A percentile compares a stretch with the other conserved stretches of the same genome.
phyloP scores from a whole-genome alignment of 1,140 invertebrate species.

The Anastrepha ludens region DNA sequence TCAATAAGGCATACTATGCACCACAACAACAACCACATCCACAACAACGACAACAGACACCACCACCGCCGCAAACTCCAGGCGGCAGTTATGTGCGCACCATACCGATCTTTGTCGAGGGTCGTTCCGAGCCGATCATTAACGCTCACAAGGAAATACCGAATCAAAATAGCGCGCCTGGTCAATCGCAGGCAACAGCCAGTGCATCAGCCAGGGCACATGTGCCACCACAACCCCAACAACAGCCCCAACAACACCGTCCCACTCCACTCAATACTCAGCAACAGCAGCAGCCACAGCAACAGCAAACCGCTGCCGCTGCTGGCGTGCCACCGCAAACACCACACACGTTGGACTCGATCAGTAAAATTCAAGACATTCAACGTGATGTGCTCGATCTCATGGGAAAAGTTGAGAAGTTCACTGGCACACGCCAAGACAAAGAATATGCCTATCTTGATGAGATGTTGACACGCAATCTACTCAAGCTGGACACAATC shows the following conservation, averaged over 20 bases:
- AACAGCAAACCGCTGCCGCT: conserved; percentile 61
- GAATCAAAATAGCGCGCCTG: conserved; percentile 70
- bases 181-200: conserved; percentile 67
- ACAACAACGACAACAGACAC: conserved; percentile 67
- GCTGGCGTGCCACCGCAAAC: conserved; percentile 71
- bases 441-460: conserved; percentile 93
- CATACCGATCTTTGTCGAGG: conserved; percentile 92
- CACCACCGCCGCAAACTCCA: conserved; percentile 67
- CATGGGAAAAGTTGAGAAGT: conserved; percentile 85
- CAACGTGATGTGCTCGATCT: conserved; percentile 87
- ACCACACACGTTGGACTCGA: conserved; percentile 79
- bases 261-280: conserved; percentile 65
- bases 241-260: conserved; percentile 63
- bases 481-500: conserved; percentile 93
- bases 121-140: conserved; percentile 84
- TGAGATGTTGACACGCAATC: conserved; percentile 94
- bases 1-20: conserved; percentile 60
- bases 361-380: conserved; percentile 86
- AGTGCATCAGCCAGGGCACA: conserved; percentile 69
- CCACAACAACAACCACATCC: conserved; percentile 69
- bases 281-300: conserved; percentile 66
- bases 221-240: conserved; percentile 73
- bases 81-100: conserved; percentile 79
- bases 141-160: conserved; percentile 76
- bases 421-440: conserved; percentile 83